Base-by-base conservation (phyloP, 1,140 invertebrate genomes). In the Drosophila bipectinata region DNA sequence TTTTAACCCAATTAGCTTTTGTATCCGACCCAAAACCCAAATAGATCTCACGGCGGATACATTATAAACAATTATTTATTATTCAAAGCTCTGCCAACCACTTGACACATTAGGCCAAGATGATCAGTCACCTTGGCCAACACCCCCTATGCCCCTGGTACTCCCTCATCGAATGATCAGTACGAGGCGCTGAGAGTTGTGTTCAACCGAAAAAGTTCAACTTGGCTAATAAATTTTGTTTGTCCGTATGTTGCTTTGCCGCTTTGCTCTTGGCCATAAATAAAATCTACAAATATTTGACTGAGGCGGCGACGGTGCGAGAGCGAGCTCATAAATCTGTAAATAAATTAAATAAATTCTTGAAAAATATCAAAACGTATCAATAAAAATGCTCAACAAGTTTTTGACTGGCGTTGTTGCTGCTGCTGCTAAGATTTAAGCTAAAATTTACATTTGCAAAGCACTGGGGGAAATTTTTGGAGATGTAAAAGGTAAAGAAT, bases 331-430 rank as follows among this genome's bases (percentile, higher is more conserved):
- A 85, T 85, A 85, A 85, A 85, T 85, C 82, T 85, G 82, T 87
- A 85, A 85, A 81, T 82, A 87, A 81, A 87, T 85, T 75, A 85
- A 82, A 85, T 85, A 85, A 81, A 85, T 85, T 85, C 71, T 87
- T 84, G 77, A 63, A 77, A 73, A 74, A 87, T 87, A 81, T 77
- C 82, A 85, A 87, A 85, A 87, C 72, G 81, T 87, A 85, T 85
- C 81, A 85, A 85, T 85, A 85, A 85, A 87, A 87, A 87, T 87
- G 81, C 81, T 85, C 82, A 87, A 85, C 81, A 87, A 85, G 81
- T 87, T 85, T 85, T 84, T 18, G 44, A 41, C 63, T 57, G 45
- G 26, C 41, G 44, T 14, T 39, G 53, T 34, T 15, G 15, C 30
- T 45, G 49, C 14, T 52, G 51, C 28, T 47, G 53, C 8, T 32